Percentiles rank a stretch among this genome's conserved stretches.
phyloP scores from a whole-genome alignment of 2,113 vertebrate genomes.

The Tinamus guttatus region DNA sequence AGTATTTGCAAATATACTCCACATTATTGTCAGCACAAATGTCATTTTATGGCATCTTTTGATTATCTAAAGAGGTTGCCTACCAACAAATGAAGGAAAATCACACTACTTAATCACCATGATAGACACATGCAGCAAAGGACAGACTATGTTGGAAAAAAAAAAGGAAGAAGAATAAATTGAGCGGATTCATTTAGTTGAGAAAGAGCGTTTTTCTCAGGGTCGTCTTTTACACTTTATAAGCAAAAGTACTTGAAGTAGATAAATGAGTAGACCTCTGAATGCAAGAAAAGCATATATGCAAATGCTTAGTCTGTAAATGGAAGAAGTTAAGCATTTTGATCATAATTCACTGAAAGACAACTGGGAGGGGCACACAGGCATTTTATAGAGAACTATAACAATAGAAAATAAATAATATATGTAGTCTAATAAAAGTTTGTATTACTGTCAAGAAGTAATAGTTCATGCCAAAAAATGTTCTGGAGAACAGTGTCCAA shows the following conservation, averaged over 20 bases:
- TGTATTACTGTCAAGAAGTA: constrained; percentile 28
- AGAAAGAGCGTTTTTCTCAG: neutral
- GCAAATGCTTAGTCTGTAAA: neutral
- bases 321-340: neutral
- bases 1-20: neutral
- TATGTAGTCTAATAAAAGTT: constrained; percentile 32
- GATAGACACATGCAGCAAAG: neutral
- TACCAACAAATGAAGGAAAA: neutral
- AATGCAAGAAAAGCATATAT: neutral
- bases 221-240: neutral
- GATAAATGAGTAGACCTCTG: neutral
- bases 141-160: neutral
- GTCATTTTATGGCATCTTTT: neutral
- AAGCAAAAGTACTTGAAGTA: neutral
- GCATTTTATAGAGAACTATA: constrained; percentile 7
- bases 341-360: neutral
- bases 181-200: neutral
- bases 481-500: constrained; percentile 3
- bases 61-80: neutral
- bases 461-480: constrained; percentile 29
- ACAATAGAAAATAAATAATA: constrained; percentile 33
- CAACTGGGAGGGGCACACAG: neutral
- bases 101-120: accelerated
- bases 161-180: neutral
- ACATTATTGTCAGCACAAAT: neutral